Evolutionary conservation across 2,113 vertebrate species (phyloP).

Genomic region (Pampusana beccarii): DNA sequence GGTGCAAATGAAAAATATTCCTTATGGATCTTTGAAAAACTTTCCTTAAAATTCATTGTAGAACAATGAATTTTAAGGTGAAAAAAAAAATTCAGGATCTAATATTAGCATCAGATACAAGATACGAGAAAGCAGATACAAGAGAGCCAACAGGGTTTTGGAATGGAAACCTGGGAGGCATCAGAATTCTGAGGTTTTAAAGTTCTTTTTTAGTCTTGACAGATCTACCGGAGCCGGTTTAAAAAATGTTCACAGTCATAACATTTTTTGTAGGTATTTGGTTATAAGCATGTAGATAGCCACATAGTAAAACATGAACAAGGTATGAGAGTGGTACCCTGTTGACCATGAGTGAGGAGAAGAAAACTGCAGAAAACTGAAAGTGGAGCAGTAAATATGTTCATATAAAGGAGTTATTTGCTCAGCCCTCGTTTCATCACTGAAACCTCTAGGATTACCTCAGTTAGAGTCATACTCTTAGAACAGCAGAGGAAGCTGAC

Average conservation of each 20-base stretch:
- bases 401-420: neutral
- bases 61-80: neutral
- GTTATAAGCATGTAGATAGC: neutral
- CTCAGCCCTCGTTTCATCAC: neutral
- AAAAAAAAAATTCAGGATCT: neutral
- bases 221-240: neutral
- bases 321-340: neutral
- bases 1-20: neutral
- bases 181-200: neutral
- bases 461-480: neutral
- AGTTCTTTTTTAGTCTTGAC: neutral
- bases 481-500: neutral
- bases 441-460: neutral
- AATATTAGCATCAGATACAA: neutral
- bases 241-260: neutral
- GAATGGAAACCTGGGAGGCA: neutral
- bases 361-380: neutral
- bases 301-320: neutral
- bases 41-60: neutral
- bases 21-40: neutral
- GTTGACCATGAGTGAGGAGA: neutral
- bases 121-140: neutral
- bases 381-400: rapidly evolving
- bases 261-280: neutral
- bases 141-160: neutral